phyloP scores from a whole-genome alignment of 2,888 invertebrate genomes.

The Ptilodon capucinus region DNA sequence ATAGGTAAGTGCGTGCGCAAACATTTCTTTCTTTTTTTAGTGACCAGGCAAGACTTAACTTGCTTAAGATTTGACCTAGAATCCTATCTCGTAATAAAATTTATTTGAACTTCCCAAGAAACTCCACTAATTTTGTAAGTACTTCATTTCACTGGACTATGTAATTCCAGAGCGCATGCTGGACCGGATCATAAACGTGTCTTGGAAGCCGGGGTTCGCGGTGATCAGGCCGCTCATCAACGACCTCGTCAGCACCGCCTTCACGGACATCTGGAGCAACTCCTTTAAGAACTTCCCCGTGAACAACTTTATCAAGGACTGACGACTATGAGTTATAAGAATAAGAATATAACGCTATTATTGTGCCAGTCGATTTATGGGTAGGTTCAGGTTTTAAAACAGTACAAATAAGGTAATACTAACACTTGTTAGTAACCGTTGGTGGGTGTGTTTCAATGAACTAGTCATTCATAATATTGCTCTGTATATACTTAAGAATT shows the following conservation, averaged over 20 bases:
- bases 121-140: too few species aligned
- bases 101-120: too few species aligned
- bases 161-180: conserved; percentile 83
- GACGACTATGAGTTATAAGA: conserved; percentile 7
- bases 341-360: not conserved
- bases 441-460: conserved; percentile 17
- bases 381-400: not conserved
- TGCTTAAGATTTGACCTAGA: too few species aligned
- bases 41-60: too few species aligned
- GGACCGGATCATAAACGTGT: conserved; percentile 89
- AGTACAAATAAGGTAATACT: conserved; percentile 1
- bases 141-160: too few species aligned
- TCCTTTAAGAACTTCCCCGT: conserved; percentile 89
- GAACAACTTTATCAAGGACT: conserved; percentile 82
- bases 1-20: too few species aligned
- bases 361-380: conserved; percentile 29
- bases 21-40: too few species aligned
- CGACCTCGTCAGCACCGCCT: conserved; percentile 91
- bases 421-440: not conserved
- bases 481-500: not conserved
- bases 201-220: conserved; percentile 91
- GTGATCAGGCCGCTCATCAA: conserved; percentile 90
- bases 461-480: conserved; percentile 34
- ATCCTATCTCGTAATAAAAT: too few species aligned
- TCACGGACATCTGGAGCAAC: conserved; percentile 91